Base-by-base conservation (phyloP, 2,888 invertebrate genomes). In the Noctua janthina region DNA sequence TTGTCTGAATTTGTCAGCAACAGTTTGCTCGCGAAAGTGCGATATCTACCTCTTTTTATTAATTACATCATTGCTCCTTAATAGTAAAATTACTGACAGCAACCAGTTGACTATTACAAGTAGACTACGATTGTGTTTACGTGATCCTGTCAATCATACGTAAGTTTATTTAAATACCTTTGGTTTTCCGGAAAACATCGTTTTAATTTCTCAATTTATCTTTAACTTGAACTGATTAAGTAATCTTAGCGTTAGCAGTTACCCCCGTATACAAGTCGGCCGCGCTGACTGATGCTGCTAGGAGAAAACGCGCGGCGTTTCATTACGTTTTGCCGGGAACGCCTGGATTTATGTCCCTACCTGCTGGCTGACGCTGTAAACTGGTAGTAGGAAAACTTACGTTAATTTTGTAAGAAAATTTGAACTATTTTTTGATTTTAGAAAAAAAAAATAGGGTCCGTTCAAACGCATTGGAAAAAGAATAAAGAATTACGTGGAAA, bases 231-330 rank as follows among this genome's bases (percentile, higher is more conserved):
- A 43, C 68, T 84, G 35, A 70, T 72, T 76, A 49, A 62, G 69
- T 29, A 13, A 43, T 64, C 17, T 59, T 1, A 74, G 69, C 86
- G 77, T 88, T 81, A 66, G 85, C 92, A 92, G 82, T 85, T 91
- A 85, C 93, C 39, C 54, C 84, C 43, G 62, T 92, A 29, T 92
- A 2, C 86, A 49, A 66, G 76, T 82, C 23, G 51, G 35, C 49
- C 74, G 82, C 68, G 68, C 83, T 96, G 96, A 96, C 92, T 94
- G 96, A 96, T 96, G 96, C 93, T 91, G 92, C 92, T 91, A 91
- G 90, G 93, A 95, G 96, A 96, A 96, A 96, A 96, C 96, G 95
- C 96, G 94, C 92, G 94, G 93, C 93, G 95, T 96, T 95, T 96
- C 96, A 96, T 96, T 96, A 96, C 95, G 94, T 96, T 95, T 95